A percentile compares a stretch with the other conserved stretches of the same genome.
These are phyloP conservation scores for Loris lydekkerianus DNA, from an alignment of 2,797 vertebrate genomes.

Conservation along the genomic window DNA sequence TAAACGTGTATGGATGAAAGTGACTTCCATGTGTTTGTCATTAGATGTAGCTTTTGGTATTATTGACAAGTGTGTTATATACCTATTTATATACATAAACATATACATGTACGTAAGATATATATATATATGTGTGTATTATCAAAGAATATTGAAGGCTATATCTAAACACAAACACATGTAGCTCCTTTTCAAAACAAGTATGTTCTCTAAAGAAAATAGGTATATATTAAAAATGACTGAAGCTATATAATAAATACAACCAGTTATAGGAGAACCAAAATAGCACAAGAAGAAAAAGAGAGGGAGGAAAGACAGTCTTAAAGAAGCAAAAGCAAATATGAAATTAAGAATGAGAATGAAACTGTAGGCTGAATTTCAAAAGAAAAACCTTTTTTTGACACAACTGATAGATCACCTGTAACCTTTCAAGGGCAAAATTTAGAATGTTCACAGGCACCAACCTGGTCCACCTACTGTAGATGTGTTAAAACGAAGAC, in stretches of 20 bases:
- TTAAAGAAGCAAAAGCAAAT: neutral
- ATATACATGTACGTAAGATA: neutral
- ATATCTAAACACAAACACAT: neutral
- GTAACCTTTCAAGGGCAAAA: neutral
- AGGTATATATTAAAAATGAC: conserved; percentile 7
- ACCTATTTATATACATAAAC: neutral
- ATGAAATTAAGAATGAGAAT: neutral
- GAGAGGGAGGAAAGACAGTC: neutral
- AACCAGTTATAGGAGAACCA: neutral
- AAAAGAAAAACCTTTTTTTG: neutral
- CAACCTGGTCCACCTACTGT: neutral
- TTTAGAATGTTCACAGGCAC: neutral
- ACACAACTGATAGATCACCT: neutral
- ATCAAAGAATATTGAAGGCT: neutral
- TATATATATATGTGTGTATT: neutral
- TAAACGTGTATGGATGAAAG: neutral
- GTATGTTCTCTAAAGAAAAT: neutral
- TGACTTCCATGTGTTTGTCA: neutral
- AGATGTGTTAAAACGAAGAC: neutral
- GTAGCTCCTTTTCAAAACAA: conserved; percentile 49
- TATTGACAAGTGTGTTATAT: neutral
- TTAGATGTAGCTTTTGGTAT: neutral
- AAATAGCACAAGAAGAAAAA: neutral
- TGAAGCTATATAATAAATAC: neutral
- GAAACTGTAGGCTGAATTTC: neutral